These are phyloP conservation scores for Rhinopomastus cyanomelas DNA, from an alignment of 2,113 vertebrate genomes.

Conservation along the genomic window DNA sequence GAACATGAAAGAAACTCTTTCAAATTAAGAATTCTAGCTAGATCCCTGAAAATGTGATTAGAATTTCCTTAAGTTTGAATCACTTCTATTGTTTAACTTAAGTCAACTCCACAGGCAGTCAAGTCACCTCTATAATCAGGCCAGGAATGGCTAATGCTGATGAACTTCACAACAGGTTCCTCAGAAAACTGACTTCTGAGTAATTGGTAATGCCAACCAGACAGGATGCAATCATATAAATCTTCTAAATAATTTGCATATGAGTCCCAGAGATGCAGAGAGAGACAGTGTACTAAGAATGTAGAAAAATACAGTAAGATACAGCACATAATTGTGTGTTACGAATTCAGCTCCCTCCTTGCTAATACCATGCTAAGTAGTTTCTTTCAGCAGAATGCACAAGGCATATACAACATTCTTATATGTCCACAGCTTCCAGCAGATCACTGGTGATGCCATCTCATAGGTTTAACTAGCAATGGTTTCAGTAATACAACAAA, in stretches of 20 bases:
- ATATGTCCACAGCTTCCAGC: background rate
- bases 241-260: background rate
- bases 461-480: background rate
- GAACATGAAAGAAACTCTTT: background rate
- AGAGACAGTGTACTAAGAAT: background rate
- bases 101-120: background rate
- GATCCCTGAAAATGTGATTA: background rate
- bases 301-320: background rate
- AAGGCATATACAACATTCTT: background rate
- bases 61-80: background rate
- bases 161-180: background rate
- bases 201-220: background rate
- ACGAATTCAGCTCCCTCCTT: background rate
- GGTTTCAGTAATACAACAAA: background rate
- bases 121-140: background rate
- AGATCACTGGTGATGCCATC: background rate
- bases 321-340: background rate
- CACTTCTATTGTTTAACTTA: background rate
- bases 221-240: background rate
- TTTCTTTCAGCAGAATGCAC: background rate
- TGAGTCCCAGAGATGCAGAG: background rate
- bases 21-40: background rate
- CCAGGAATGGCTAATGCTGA: background rate
- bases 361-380: background rate
- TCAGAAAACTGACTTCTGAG: background rate